These are phyloP conservation scores for Orthosia gracilis DNA, from an alignment of 2,888 invertebrate genomes.

Conservation along the genomic window DNA sequence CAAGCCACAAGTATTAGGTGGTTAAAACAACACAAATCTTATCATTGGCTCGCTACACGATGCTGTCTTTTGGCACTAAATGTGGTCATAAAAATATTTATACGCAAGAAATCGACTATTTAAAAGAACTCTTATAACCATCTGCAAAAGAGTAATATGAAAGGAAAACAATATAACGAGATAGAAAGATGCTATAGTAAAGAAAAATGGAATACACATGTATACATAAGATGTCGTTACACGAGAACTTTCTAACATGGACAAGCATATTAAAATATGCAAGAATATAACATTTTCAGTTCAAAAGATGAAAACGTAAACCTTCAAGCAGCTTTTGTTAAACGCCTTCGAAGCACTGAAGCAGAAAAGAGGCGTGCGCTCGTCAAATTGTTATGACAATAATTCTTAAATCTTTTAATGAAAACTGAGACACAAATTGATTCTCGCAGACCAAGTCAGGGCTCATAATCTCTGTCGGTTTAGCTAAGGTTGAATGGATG, in stretches of 20 bases:
- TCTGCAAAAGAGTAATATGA: not conserved
- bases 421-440: constrained; percentile 28
- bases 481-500: constrained; percentile 17
- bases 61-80: constrained; percentile 16
- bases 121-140: not conserved
- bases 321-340: constrained; percentile 41
- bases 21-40: constrained; percentile 34
- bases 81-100: constrained; percentile 18
- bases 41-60: constrained; percentile 19
- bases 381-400: constrained; percentile 42
- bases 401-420: constrained; percentile 36
- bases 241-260: not conserved
- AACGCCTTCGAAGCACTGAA: constrained; percentile 39
- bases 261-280: constrained; percentile 18
- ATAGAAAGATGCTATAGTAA: constrained; percentile 2
- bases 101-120: not conserved
- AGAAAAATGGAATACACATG: not conserved
- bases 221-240: constrained; percentile 4
- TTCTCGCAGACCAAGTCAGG: constrained; percentile 5
- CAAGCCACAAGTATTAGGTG: constrained; percentile 42
- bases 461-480: constrained; percentile 15
- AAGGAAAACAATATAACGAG: not conserved
- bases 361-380: constrained; percentile 40
- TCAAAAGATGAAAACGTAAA: constrained; percentile 20
- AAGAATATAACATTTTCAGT: constrained; percentile 29